Conservation (phyloP, 2,113 vertebrate genomes). For the Nerophis lumbriciformis region DNA sequence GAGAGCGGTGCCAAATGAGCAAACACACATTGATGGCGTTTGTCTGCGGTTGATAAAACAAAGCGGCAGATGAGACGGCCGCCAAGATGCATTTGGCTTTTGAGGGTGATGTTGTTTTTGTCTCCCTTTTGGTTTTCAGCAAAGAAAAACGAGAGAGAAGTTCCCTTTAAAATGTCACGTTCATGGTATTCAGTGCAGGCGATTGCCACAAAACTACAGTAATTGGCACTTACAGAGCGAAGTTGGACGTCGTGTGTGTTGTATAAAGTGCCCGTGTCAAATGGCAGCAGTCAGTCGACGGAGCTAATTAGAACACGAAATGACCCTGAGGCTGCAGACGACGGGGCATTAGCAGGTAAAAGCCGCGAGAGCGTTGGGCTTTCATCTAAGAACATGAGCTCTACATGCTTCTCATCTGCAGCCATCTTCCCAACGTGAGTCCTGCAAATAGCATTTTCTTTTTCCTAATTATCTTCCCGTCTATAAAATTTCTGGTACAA, state of each 20-base stretch:
- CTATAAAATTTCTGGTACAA: too few species aligned
- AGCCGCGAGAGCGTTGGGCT: conserved; percentile 16
- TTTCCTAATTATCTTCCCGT: too few species aligned
- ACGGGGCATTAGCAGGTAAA: not conserved
- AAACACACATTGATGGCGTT: conserved; percentile 31
- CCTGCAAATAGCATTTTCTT: too few species aligned
- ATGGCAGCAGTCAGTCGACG: conserved; percentile 31
- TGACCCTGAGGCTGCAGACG: conserved; percentile 30
- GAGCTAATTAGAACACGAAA: conserved; percentile 42
- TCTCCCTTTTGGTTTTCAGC: not conserved
- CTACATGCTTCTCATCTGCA: conserved; percentile 16
- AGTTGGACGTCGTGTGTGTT: conserved; percentile 38
- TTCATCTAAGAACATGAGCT: conserved; percentile 35
- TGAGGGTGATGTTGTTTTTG: conserved; percentile 25
- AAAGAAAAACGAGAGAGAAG: too few species aligned
- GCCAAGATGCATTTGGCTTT: conserved; percentile 24
- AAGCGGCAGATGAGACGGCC: conserved; percentile 22
- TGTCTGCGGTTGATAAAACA: conserved; percentile 26
- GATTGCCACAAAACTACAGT: conserved; percentile 8
- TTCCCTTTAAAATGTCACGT: too few species aligned
- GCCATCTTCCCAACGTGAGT: conserved; percentile 14
- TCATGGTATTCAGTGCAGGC: not conserved
- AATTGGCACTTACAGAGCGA: conserved; percentile 18
- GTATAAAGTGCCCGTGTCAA: conserved; percentile 44
- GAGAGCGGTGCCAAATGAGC: conserved; percentile 39